Evolutionary conservation across 2,113 vertebrate genomes (phyloP).

Genomic region (Phocoena sinus): DNA sequence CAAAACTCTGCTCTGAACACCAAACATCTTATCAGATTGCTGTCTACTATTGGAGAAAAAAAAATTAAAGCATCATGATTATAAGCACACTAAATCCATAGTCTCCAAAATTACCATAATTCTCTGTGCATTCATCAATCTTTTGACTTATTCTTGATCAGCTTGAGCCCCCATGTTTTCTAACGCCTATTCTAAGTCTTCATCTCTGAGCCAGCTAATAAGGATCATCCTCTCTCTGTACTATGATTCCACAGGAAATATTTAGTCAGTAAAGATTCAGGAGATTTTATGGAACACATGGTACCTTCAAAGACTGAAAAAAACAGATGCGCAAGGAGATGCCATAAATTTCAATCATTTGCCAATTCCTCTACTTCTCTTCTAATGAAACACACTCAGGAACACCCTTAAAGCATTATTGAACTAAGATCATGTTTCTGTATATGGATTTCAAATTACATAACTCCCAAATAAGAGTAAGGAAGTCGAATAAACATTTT

Average conservation of each 20-base stretch:
- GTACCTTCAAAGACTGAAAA: background rate
- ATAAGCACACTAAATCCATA: background rate
- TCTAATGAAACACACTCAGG: background rate
- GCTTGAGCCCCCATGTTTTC: background rate
- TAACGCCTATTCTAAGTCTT: background rate
- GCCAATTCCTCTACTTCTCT: background rate
- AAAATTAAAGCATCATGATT: background rate
- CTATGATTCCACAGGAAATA: background rate
- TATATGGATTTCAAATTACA: background rate
- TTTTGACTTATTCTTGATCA: background rate
- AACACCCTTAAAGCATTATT: background rate
- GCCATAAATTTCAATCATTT: background rate
- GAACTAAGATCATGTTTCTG: background rate
- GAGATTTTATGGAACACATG: background rate
- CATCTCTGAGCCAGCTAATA: background rate
- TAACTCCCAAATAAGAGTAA: background rate
- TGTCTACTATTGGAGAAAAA: background rate
- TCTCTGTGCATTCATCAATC: background rate
- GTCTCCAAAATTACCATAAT: background rate
- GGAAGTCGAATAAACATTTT: background rate
- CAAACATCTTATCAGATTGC: background rate
- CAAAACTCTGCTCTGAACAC: background rate
- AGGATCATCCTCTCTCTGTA: background rate
- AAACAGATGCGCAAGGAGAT: background rate
- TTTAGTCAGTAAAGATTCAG: background rate